These are phyloP conservation scores for Cynaeus angustus DNA, from an alignment of 2,888 invertebrate genomes.

Conservation along the genomic window DNA sequence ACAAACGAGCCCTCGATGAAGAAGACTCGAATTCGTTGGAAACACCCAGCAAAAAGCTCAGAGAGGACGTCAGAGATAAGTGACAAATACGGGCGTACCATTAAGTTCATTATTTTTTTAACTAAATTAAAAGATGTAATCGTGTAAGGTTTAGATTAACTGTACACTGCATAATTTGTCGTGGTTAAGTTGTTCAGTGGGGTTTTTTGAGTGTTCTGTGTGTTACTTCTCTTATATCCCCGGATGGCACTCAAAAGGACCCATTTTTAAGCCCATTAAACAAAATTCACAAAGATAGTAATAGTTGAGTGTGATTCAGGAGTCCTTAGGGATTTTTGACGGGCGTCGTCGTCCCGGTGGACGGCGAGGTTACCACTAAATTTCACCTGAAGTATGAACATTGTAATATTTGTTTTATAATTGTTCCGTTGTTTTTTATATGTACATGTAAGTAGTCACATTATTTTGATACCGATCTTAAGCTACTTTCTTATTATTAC, in stretches of 20 bases:
- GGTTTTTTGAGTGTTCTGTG: slow-evolving; percentile 46
- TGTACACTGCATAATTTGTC: slow-evolving; percentile 52
- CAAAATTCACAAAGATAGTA: slow-evolving; percentile 42
- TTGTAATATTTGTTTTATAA: slow-evolving; percentile 48
- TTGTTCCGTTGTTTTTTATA: slow-evolving; percentile 57
- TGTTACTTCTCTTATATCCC: slow-evolving; percentile 36
- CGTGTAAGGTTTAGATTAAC: slow-evolving; percentile 59
- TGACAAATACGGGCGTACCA: slow-evolving; percentile 71
- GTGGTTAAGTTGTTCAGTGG: slow-evolving; percentile 45
- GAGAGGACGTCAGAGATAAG: slow-evolving; percentile 72
- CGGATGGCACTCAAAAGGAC: slow-evolving; percentile 39
- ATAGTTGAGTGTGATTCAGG: slow-evolving; percentile 46
- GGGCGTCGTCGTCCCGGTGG: slow-evolving; percentile 53
- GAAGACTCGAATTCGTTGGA: slow-evolving; percentile 71
- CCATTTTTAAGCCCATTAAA: slow-evolving; percentile 43
- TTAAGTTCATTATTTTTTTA: slow-evolving; percentile 58
- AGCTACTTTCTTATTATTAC: slow-evolving; percentile 45
- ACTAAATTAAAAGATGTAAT: slow-evolving; percentile 56
- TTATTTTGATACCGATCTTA: slow-evolving; percentile 63
- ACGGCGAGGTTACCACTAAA: slow-evolving; percentile 62
- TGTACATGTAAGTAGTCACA: slow-evolving; percentile 59
- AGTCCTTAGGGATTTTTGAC: slow-evolving; percentile 25
- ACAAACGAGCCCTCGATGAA: slow-evolving; percentile 65
- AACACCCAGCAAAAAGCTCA: slow-evolving; percentile 74
- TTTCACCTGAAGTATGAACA: slow-evolving; percentile 40